Percentiles rank a stretch among this genome's conserved stretches.
Evolutionary conservation across 2,113 vertebrate genomes (phyloP).

Genomic region (Aspiorhynchus laticeps): DNA sequence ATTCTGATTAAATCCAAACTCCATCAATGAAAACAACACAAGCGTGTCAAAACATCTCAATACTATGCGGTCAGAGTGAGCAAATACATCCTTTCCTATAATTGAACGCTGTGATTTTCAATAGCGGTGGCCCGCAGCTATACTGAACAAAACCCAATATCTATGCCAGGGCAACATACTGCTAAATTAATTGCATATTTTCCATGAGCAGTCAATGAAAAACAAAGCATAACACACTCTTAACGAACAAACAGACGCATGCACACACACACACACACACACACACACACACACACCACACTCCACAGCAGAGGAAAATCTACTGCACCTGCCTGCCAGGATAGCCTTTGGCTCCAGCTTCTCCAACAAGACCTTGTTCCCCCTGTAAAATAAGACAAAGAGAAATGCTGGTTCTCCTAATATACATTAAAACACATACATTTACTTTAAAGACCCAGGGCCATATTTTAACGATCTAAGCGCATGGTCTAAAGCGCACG

Average conservation of each 20-base stretch:
- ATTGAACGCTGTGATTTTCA: not conserved
- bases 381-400: slow-evolving; percentile 77
- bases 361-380: slow-evolving; percentile 86
- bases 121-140: not conserved
- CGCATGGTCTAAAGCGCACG: no score
- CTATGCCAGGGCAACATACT: not conserved
- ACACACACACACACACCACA: slow-evolving; percentile 55
- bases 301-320: slow-evolving; percentile 87
- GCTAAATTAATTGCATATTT: slow-evolving; percentile 10
- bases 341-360: slow-evolving; percentile 99
- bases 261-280: slow-evolving; percentile 4
- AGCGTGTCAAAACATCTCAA: not conserved
- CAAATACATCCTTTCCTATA: not conserved
- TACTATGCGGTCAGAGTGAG: not conserved
- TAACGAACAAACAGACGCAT: not conserved
- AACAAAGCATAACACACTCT: slow-evolving; percentile 2
- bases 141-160: not conserved
- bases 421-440: not conserved
- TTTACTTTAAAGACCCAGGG: not conserved
- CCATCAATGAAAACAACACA: slow-evolving; percentile 14
- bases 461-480: no score
- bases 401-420: not conserved
- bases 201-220: slow-evolving; percentile 4
- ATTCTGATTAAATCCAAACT: not conserved
- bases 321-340: slow-evolving; percentile 99